These are phyloP conservation scores for Mionectes olivaceus DNA, from an alignment of 2,797 vertebrate genomes.

Conservation along the genomic window DNA sequence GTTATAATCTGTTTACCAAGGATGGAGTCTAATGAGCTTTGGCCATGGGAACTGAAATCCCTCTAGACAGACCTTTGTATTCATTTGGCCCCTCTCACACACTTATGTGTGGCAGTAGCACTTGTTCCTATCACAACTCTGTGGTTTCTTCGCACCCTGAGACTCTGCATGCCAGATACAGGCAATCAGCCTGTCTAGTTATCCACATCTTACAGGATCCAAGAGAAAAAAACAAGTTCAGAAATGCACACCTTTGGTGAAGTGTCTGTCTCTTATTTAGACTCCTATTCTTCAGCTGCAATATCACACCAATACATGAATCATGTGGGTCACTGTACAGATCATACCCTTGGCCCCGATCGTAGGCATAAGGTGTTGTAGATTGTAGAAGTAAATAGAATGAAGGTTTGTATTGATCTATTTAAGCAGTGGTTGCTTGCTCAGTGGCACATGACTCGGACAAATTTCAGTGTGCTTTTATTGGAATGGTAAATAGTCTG, in stretches of 20 bases:
- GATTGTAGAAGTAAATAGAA: not conserved
- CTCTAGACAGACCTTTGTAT: not conserved
- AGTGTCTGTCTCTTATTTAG: not conserved
- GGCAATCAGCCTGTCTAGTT: not conserved
- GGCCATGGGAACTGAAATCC: not conserved
- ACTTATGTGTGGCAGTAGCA: not conserved
- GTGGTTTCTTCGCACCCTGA: not conserved
- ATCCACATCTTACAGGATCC: not conserved
- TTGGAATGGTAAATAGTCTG: not conserved
- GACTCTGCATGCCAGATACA: not conserved
- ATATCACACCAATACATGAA: not conserved
- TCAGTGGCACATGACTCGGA: not conserved
- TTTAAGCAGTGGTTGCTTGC: not conserved
- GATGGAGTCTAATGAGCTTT: not conserved
- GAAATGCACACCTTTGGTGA: not conserved
- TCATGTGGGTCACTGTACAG: not conserved
- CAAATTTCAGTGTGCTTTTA: constrained; percentile 20
- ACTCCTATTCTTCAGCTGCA: not conserved
- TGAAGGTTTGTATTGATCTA: not conserved
- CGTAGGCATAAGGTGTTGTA: not conserved
- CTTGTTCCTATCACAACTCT: not conserved
- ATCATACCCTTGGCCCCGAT: not conserved
- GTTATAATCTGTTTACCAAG: not conserved
- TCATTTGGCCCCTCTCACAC: not conserved
- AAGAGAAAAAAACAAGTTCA: not conserved